Evolutionary conservation across 2,113 vertebrate genomes (phyloP).

Genomic region (Siniperca knerii): DNA sequence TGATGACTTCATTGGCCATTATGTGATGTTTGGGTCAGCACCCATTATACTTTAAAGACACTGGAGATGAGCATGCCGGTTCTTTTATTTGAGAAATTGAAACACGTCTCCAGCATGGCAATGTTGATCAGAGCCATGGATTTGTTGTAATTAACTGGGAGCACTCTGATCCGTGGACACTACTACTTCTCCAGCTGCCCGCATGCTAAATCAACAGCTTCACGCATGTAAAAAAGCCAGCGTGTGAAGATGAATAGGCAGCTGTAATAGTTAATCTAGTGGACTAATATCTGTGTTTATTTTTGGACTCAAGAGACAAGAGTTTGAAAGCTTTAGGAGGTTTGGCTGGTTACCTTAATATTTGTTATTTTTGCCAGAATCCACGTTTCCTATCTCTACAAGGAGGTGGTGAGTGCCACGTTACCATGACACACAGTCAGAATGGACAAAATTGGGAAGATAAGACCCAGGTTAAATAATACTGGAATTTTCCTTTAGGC

Average conservation of each 20-base stretch:
- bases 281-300: constrained; percentile 5
- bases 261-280: background rate
- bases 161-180: background rate
- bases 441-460: too few relatives aligned
- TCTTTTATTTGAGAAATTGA: too few relatives aligned
- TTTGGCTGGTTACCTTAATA: background rate
- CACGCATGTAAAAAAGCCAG: too few relatives aligned
- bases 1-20: too few relatives aligned
- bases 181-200: background rate
- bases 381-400: background rate
- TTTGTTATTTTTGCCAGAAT: background rate
- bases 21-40: too few relatives aligned
- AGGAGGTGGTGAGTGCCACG: background rate
- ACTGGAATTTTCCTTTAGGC: too few relatives aligned
- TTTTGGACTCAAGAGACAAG: too few relatives aligned
- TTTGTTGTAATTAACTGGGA: background rate
- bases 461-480: too few relatives aligned
- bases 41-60: too few relatives aligned
- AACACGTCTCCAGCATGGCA: background rate
- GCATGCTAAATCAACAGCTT: background rate
- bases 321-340: background rate
- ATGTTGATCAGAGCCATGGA: too few relatives aligned
- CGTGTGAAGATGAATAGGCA: background rate
- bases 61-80: too few relatives aligned
- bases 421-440: too few relatives aligned